Base-by-base conservation (phyloP, 2,797 vertebrate genomes). In the Lepilemur septentrionalis region DNA sequence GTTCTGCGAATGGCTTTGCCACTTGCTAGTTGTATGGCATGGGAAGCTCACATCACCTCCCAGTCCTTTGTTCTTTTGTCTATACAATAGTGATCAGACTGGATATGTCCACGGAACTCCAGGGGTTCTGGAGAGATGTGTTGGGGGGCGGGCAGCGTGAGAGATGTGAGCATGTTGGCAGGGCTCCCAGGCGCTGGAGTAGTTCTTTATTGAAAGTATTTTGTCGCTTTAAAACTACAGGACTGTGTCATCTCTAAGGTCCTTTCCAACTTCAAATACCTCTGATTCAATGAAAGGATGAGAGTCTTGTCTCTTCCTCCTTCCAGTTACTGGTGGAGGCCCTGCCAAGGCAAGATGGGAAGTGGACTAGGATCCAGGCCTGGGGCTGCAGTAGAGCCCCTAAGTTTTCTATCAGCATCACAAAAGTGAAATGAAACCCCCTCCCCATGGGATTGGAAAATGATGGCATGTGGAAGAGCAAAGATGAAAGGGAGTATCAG, bases 181-280 rank as follows among this genome's bases (percentile, higher is more conserved):
- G 57, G 57, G 52, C 38, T 38, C 41, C 25, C 46, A 30, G 48
- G 30, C 17, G 61, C 7, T 17, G 35, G 4, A 41, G 43, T n/a
- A 2, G 4, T 83, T 89, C 59, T 93, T 61, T 22, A 76, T 43
- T 81, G 69, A 91, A 57, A 55, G 63, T 69, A 63, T 90, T 67
- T 43, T 38, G 13, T 84, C 52, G 28, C 32, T 52, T 92, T 61
- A 52, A 78, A 81, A 69, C 43, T 32, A 35, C 4, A 8, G n/a
- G 13, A n/a, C 43, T 61, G 0, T 30, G 17, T 72, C 57, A 38
- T 35, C 41, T 61, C 63, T 72, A 13, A 52, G 20, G 72, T 89
- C 55, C 18, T 70, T 80, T 63, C 20, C 18, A 79, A 35, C 73
- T 88, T 57, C 67, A 79, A 48, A 81, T 59, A 23, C 17, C 59